Base-by-base conservation (phyloP, 1,140 invertebrate species). In the Aricia agestis region DNA sequence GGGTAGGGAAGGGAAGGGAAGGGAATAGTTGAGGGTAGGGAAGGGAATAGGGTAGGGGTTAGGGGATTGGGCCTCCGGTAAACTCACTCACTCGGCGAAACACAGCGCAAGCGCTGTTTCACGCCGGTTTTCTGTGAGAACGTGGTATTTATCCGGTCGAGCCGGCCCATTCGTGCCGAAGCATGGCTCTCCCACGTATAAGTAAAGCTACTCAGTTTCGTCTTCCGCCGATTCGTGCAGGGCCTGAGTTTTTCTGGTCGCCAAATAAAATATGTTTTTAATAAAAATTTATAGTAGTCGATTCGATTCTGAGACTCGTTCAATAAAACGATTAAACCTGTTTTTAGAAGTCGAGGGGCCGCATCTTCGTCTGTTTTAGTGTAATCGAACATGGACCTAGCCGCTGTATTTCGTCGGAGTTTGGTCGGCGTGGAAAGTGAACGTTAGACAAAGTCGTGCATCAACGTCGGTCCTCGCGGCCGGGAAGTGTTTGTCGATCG, bases 401-500 rank as follows among this genome's bases (percentile, higher is more conserved):
- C 32, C 68, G 68, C 36, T 36, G 6, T 41, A 63, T 63, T 69
- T 61, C 19, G 68, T 63, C 41, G 41, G 61, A 63, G 32, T 63
- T 69, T 61, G 15, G 68, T 63, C 41, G 41, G 61, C 42, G 32
- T 74, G 68, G 68, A 77, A 79, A 79, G 76, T 75, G 74, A 78
- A 78, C 76, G 75, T 76, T 45, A 70, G 66, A 73, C 71, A 68
- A 78, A 76, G 74, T 72, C 73, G 72, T 72, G 76, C 79, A 82
- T 82, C 75, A 78, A 79, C 78, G 11, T 52, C 13, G 45, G 45
- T 52, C 45, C 76, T 72, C 66, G 71, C 72, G 72, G 77, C 61
- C 70, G 74, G 57, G 69, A 74, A 77, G 71, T 79, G 76, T 82
- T 78, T 76, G 75, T 76, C 73, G 73, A 76, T 77, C 72, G 80